Conservation (phyloP, 2,797 vertebrate species). For the Gymnoscopelus braueri region DNA sequence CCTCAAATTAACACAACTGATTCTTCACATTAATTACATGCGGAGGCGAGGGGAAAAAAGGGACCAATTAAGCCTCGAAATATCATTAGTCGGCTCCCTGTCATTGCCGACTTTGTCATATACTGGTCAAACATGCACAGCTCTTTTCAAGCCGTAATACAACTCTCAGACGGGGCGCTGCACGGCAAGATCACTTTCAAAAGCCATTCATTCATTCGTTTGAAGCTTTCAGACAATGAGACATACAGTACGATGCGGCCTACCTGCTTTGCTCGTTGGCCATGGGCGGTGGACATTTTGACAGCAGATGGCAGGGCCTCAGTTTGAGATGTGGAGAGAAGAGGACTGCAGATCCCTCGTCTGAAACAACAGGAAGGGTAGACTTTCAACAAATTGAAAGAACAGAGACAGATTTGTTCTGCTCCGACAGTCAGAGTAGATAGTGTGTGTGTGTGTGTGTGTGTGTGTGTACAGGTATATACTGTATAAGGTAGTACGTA, state of each 20-base stretch:
- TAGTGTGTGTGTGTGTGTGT: slow-evolving; percentile 47
- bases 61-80: slow-evolving; percentile 79
- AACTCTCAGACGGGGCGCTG: slow-evolving; percentile 25
- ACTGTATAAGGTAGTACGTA: too few relatives aligned
- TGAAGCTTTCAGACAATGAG: slow-evolving; percentile 28
- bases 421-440: not conserved
- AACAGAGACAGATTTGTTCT: slow-evolving; percentile 20
- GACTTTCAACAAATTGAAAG: slow-evolving; percentile 80
- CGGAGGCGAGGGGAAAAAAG: slow-evolving; percentile 57
- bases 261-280: slow-evolving; percentile 79
- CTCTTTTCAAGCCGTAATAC: slow-evolving; percentile 20
- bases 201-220: slow-evolving; percentile 38
- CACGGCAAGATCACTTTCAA: slow-evolving; percentile 43
- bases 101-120: slow-evolving; percentile 41
- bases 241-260: slow-evolving; percentile 67
- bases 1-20: slow-evolving; percentile 75
- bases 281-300: slow-evolving; percentile 85
- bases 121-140: slow-evolving; percentile 31
- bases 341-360: slow-evolving; percentile 83
- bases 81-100: slow-evolving; percentile 66
- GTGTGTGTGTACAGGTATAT: not conserved
- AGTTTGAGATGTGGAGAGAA: slow-evolving; percentile 82
- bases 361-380: slow-evolving; percentile 83
- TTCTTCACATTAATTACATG: slow-evolving; percentile 62
- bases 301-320: slow-evolving; percentile 85